phyloP scores from a whole-genome alignment of 2,888 invertebrate genomes.

The Agelastica alni region DNA sequence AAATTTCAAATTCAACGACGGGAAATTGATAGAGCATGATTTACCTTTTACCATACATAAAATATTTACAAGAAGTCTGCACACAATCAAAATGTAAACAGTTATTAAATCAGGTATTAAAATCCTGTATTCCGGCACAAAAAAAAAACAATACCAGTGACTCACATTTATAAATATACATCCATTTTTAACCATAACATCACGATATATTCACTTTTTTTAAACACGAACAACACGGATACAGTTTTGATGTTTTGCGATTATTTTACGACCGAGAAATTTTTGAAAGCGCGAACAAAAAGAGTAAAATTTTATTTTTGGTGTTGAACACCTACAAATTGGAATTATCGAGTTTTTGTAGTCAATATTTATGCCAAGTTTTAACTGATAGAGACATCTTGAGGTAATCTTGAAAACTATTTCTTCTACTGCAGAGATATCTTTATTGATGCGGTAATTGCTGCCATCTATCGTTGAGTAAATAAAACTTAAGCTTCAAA shows the following conservation, averaged over 20 bases:
- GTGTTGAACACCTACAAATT: slow-evolving; percentile 31
- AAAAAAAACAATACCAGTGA: slow-evolving; percentile 42
- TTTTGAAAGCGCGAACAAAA: slow-evolving; percentile 5
- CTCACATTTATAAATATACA: slow-evolving; percentile 43
- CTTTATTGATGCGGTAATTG: too few species aligned
- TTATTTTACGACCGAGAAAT: not conserved
- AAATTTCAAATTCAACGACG: slow-evolving; percentile 22
- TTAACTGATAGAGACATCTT: slow-evolving; percentile 20
- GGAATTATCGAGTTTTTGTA: slow-evolving; percentile 29
- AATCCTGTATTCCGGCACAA: slow-evolving; percentile 31
- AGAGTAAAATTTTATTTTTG: slow-evolving; percentile 26
- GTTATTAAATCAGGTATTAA: slow-evolving; percentile 17
- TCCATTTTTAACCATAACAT: slow-evolving; percentile 40
- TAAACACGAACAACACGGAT: slow-evolving; percentile 7
- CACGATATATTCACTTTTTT: slow-evolving; percentile 21
- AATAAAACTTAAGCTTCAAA: too few species aligned
- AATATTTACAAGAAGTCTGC: slow-evolving; percentile 5
- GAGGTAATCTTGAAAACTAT: too few species aligned
- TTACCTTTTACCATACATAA: not conserved
- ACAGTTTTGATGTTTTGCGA: not conserved
- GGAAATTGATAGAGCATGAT: not conserved
- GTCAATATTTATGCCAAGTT: slow-evolving; percentile 16
- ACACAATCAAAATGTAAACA: slow-evolving; percentile 3
- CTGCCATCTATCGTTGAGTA: too few species aligned
- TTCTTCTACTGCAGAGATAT: too few species aligned